phyloP scores from a whole-genome alignment of 2,888 invertebrate genomes.

The Raillietiella orientalis region DNA sequence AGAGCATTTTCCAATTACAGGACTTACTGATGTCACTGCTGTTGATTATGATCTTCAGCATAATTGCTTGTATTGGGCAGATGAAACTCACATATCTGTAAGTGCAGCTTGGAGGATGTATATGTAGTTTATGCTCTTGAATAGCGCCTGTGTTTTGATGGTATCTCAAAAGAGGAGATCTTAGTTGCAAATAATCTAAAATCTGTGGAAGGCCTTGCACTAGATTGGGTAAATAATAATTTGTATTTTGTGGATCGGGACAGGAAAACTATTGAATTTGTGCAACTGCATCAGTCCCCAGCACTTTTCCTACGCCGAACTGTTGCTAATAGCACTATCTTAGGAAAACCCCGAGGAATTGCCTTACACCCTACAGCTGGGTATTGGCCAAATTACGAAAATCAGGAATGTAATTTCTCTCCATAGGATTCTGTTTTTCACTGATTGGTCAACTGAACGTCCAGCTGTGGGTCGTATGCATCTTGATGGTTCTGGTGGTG shows the following conservation, averaged over 20 bases:
- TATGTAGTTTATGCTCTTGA: constrained; percentile 4
- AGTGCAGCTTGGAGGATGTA: too few species aligned
- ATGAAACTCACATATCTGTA: constrained; percentile 36
- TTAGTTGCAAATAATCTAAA: constrained; percentile 36
- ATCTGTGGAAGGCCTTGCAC: constrained; percentile 58
- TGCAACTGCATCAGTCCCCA: constrained; percentile 26
- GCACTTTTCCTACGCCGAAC: constrained; percentile 38
- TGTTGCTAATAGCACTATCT: constrained; percentile 26
- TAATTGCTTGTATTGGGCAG: constrained; percentile 66
- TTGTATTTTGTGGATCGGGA: constrained; percentile 61
- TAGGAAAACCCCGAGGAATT: constrained; percentile 43
- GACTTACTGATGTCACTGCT: constrained; percentile 44
- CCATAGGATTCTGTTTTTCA: constrained; percentile 35
- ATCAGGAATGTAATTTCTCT: neutral
- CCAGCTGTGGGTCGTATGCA: constrained; percentile 46
- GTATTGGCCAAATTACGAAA: constrained; percentile 8
- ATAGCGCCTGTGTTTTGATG: constrained; percentile 21
- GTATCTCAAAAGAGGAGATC: constrained; percentile 26
- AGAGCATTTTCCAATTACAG: constrained; percentile 24
- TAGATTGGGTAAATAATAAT: constrained; percentile 58
- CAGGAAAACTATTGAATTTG: constrained; percentile 41
- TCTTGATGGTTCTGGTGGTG: constrained; percentile 31
- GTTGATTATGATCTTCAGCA: constrained; percentile 53
- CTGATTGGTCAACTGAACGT: constrained; percentile 46
- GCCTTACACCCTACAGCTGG: constrained; percentile 50